Evolutionary conservation across 2,113 vertebrate genomes (phyloP), one percentile per base, ranked within the genome.

Genomic region (Galemys pyrenaicus): DNA sequence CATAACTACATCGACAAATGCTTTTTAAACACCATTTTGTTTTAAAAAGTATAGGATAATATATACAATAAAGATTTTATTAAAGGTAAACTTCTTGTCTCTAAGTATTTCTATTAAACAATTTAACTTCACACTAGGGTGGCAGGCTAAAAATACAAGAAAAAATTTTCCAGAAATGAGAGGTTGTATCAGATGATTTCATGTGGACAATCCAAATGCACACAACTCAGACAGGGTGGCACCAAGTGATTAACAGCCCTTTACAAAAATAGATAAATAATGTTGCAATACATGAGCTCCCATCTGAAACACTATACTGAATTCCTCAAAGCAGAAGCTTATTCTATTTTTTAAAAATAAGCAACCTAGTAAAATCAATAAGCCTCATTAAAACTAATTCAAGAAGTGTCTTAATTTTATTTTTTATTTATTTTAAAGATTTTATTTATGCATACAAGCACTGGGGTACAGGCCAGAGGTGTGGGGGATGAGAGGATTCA

Each of bases 171-270:
- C 84, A 94, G 71, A 91, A 89, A 82, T 17, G 51, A 79, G 91
- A 85, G 60, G 30, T 60, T 20, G 0, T 82, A 95, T 95, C 93
- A 94, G 96, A 80, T 94, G 89, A 94, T 93, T 93, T 94, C 94
- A 95, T 46, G 85, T 68, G 87, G 95, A 95, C 96, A 89, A 94
- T 58, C 87, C 85, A 89, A 87, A 86, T 89, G 92, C 77, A 98
- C 94, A 96, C 95, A 97, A 98, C 96, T 95, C 97, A 97, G 91
- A 96, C 97, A 97, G 95, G n/a, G 96, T 92, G 97, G 96, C 94
- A 95, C 97, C 93, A 94, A 96, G 95, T 85, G 91, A 94, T 96
- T 96, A 95, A 94, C 95, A 96, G 94, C 94, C 74, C 94, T 96
- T 92, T 97, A 96, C 88, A 96, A 95, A 97, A 97, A 97, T 97